phyloP scores from a whole-genome alignment of 2,113 vertebrate species.

The Pyxicephalus adspersus region DNA sequence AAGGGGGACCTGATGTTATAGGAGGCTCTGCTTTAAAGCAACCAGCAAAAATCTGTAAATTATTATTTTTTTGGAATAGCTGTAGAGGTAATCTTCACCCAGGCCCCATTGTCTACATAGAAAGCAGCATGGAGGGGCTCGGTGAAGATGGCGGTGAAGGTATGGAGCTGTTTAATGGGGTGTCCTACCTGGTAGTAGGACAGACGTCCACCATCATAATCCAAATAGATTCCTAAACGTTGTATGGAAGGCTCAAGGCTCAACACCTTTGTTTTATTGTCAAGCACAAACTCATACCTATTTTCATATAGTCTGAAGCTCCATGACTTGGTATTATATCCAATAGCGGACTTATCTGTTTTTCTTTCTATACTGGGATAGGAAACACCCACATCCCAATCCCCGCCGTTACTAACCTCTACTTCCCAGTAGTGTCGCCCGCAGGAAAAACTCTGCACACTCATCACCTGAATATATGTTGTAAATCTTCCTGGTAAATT shows the following conservation, averaged over 20 bases:
- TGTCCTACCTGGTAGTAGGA: conserved; percentile 31
- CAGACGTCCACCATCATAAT: conserved; percentile 30
- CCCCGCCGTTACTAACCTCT: background rate
- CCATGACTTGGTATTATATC: conserved; percentile 40
- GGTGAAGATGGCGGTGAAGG: conserved; percentile 33
- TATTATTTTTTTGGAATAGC: too few relatives aligned
- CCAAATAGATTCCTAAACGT: background rate
- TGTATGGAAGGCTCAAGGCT: too few relatives aligned
- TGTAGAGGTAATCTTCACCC: conserved; percentile 2
- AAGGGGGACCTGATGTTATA: too few relatives aligned
- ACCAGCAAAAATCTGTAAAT: too few relatives aligned
- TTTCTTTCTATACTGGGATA: conserved; percentile 19
- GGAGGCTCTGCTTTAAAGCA: too few relatives aligned
- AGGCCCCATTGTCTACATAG: background rate
- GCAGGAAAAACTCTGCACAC: background rate
- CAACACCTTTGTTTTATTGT: background rate
- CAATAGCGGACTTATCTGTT: background rate
- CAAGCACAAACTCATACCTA: background rate
- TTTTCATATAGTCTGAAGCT: background rate
- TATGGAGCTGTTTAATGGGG: conserved; percentile 21
- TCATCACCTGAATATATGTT: background rate
- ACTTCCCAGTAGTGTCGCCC: conserved; percentile 49
- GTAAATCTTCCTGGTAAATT: background rate
- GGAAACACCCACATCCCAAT: background rate
- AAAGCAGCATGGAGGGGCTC: conserved; percentile 23